Evolutionary conservation across 1,140 invertebrate species (phyloP).

Genomic region (Drosophila pruinosa): DNA sequence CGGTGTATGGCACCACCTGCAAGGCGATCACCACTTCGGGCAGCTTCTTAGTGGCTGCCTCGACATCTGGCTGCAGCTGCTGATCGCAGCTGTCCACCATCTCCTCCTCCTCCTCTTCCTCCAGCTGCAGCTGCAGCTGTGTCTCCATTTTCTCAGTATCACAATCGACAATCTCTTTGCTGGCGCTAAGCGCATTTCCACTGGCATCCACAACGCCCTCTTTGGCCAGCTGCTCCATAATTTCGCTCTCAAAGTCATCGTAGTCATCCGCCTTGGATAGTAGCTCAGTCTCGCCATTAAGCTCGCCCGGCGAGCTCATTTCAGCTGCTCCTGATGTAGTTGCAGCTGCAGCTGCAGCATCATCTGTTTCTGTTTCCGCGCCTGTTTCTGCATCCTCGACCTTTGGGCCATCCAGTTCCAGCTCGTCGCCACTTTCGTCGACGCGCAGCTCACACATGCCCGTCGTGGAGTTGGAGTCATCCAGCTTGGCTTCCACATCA

Average conservation of each 20-base stretch:
- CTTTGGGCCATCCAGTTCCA: not conserved
- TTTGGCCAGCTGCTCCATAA: constrained; percentile 58
- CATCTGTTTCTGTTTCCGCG: not conserved
- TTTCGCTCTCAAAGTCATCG: constrained; percentile 64
- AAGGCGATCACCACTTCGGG: constrained; percentile 2
- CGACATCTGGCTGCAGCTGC: not conserved
- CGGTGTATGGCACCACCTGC: constrained; percentile 13
- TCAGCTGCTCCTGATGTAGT: not conserved
- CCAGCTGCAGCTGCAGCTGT: not conserved
- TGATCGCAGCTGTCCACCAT: not conserved
- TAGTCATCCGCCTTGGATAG: constrained; percentile 24
- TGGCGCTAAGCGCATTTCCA: constrained; percentile 62
- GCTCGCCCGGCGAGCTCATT: constrained; percentile 45
- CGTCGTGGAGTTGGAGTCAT: constrained; percentile 25
- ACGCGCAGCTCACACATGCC: constrained; percentile 40
- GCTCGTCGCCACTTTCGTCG: constrained; percentile 47
- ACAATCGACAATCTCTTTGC: constrained; percentile 1
- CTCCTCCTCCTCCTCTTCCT: not conserved
- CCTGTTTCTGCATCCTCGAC: no score
- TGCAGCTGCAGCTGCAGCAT: not conserved
- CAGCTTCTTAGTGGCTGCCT: not conserved
- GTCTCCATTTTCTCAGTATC: no score
- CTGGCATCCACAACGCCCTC: constrained; percentile 63
- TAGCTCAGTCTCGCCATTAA: constrained; percentile 10
- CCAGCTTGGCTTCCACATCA: not conserved